Base-by-base conservation (phyloP, 2,797 vertebrate species). In the Sebastes flavidus region DNA sequence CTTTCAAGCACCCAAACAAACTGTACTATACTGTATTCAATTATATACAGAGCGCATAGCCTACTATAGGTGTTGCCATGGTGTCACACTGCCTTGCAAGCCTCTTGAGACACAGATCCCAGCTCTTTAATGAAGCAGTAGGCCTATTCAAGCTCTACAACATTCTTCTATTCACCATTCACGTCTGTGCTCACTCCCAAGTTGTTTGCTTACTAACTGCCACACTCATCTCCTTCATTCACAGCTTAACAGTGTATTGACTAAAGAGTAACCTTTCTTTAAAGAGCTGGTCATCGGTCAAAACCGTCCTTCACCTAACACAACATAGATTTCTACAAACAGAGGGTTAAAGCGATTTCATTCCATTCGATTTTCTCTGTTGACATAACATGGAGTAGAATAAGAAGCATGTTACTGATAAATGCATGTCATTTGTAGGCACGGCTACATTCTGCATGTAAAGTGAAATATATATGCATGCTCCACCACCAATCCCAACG, bases 401-500 rank as follows among this genome's bases (percentile, higher is more conserved):
- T 4, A 10, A 27, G 14, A 65, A 24, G 36, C 49, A 72, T 16
- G 14, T 75, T 24, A 59, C 6, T 34, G 65, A 63, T 78, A 61
- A 59, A 54, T 72, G n/a, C 72, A 32, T 30, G 9, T 62, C 10
- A 24, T 72, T 12, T 59, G 20, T 6, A 61, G 30, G 13, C 46
- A 24, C 14, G 10, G 52, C 59, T 24, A 52, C 25, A 24, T 42
- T 58, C 69, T 84, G 71, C 73, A 73, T 80, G 78, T 66, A n/a
- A 42, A 59, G 11, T 42, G 8, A 30, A 34, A 60, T 20, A 59
- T 59, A 4, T 4, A 4, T 74, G 56, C 72, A 78, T 78, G 75
- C 22, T 66, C 52, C 52, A 24, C n/a, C 20, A 55, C 18, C 42
- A 62, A 18, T 54, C 25, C 74, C 58, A 70, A 46, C 5, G 0